phyloP scores from a whole-genome alignment of 1,140 invertebrate species.

The Ceratina australensis region DNA sequence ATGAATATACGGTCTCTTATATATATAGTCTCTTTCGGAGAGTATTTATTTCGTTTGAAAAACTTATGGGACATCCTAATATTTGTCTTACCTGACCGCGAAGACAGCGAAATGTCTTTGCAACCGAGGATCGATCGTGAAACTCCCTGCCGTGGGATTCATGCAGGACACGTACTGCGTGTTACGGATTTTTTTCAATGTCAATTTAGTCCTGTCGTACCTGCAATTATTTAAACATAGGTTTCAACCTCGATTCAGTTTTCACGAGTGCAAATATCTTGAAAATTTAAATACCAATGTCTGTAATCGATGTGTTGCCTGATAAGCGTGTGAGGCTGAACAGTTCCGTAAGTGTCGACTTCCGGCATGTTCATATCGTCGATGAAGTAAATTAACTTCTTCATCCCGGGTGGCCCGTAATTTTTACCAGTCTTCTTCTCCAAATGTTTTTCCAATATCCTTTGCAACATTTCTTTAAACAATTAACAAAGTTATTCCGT shows the following conservation, averaged over 20 bases:
- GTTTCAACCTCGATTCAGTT: background rate
- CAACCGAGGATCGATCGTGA: constrained; percentile 94
- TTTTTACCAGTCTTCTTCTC: constrained; percentile 97
- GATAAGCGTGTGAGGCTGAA: constrained; percentile 96
- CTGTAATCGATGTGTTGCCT: constrained; percentile 96
- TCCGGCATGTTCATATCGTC: constrained; percentile 99
- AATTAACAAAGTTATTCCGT: too few species aligned
- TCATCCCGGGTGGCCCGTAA: constrained; percentile 94
- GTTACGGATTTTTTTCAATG: constrained; percentile 95
- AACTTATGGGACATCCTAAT: too few species aligned
- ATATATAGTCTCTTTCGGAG: too few species aligned
- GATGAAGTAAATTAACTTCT: constrained; percentile 95
- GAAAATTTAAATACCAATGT: constrained; percentile 86
- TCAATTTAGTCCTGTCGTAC: constrained; percentile 92
- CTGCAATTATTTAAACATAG: constrained; percentile 59
- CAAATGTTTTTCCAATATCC: constrained; percentile 93
- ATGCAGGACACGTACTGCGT: constrained; percentile 97
- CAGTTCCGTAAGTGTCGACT: constrained; percentile 96
- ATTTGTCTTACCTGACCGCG: constrained; percentile 84
- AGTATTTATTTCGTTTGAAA: too few species aligned
- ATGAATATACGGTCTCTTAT: too few species aligned
- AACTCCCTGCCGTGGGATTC: constrained; percentile 97
- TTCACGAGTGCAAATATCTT: background rate
- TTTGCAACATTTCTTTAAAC: constrained; percentile 89
- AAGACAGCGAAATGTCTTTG: constrained; percentile 97